Conservation (phyloP, 2,797 vertebrate species). For the Gadopsis bispinosus region DNA sequence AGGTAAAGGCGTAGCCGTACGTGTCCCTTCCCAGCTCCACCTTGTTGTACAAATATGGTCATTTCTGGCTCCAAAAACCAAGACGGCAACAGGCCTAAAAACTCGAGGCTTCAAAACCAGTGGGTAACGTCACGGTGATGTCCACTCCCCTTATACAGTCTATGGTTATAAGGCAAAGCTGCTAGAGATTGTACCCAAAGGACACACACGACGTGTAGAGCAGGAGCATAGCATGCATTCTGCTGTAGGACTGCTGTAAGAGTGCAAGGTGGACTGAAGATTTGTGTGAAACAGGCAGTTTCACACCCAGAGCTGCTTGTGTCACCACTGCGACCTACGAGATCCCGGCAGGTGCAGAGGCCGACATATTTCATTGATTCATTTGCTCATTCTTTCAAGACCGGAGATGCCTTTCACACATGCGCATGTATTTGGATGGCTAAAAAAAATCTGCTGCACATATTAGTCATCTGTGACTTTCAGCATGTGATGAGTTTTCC, state of each 20-base stretch:
- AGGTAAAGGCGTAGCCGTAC: too few species aligned
- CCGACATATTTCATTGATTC: conserved; percentile 5
- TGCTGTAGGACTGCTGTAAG: background rate
- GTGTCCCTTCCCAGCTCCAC: too few species aligned
- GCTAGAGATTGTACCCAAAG: conserved; percentile 8
- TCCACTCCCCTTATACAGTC: too few species aligned
- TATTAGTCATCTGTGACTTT: background rate
- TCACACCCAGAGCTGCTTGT: background rate
- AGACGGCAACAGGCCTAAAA: too few species aligned
- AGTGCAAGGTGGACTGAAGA: background rate
- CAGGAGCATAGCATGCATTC: conserved; percentile 14
- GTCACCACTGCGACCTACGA: conserved; percentile 8
- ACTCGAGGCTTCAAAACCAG: too few species aligned
- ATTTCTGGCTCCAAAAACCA: too few species aligned
- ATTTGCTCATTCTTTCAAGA: conserved; percentile 25
- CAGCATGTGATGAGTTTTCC: conserved; percentile 1
- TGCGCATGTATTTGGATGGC: background rate
- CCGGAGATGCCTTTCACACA: background rate
- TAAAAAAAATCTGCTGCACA: background rate
- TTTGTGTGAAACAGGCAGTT: background rate
- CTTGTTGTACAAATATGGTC: too few species aligned
- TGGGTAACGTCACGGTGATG: too few species aligned
- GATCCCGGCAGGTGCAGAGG: background rate
- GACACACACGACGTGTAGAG: conserved; percentile 5
- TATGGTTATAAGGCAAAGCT: conserved; percentile 36